These are phyloP conservation scores for Acestrorhynchus altus DNA, from an alignment of 2,797 vertebrate species.

Conservation along the genomic window DNA sequence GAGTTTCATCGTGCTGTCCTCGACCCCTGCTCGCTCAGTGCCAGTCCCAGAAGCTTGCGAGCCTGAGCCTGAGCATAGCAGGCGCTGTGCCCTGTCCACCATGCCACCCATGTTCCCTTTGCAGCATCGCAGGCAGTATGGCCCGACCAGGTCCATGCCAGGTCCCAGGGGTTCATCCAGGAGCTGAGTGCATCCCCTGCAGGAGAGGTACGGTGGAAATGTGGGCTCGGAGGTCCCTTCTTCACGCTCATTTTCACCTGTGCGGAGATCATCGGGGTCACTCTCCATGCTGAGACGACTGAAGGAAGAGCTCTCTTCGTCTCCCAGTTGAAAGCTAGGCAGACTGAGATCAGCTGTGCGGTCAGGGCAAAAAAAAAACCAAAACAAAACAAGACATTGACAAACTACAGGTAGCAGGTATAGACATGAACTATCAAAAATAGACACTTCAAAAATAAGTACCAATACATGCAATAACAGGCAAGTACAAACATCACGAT, in stretches of 20 bases:
- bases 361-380: constrained; percentile 74
- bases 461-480: no score
- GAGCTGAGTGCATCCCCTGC: constrained; percentile 86
- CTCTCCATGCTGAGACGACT: constrained; percentile 89
- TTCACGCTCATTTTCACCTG: constrained; percentile 72
- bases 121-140: constrained; percentile 79
- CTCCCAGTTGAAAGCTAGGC: constrained; percentile 86
- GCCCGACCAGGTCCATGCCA: constrained; percentile 82
- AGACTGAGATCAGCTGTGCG: constrained; percentile 87
- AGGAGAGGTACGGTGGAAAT: constrained; percentile 80
- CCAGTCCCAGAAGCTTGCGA: constrained; percentile 49
- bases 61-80: constrained; percentile 51
- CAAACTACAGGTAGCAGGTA: constrained; percentile 14
- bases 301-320: constrained; percentile 87
- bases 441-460: no score
- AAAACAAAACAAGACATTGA: constrained; percentile 26
- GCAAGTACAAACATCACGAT: neutral
- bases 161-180: constrained; percentile 79
- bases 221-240: constrained; percentile 63
- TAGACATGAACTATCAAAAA: neutral
- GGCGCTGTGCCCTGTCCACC: constrained; percentile 59
- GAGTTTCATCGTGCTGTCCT: constrained; percentile 77
- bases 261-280: constrained; percentile 81
- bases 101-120: constrained; percentile 70
- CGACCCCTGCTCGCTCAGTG: constrained; percentile 51